Evolutionary conservation across 2,888 invertebrate genomes (phyloP).

Genomic region (Tineola bisselliella): DNA sequence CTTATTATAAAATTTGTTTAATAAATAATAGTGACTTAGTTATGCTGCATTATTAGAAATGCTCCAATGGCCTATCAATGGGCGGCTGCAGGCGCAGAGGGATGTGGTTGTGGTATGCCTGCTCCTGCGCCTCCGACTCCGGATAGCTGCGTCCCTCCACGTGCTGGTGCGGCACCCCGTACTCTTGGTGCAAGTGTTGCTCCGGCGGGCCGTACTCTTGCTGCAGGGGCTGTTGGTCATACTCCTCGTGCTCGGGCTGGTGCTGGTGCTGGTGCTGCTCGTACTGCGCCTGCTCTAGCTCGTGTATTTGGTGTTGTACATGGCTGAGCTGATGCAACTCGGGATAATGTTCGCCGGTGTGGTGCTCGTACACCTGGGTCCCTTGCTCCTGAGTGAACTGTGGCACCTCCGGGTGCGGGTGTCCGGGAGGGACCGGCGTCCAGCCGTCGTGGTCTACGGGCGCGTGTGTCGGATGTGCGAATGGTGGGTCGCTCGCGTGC

Average conservation of each 20-base stretch:
- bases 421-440: conserved; percentile 16
- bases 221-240: conserved; percentile 33
- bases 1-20: not conserved
- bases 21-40: not conserved
- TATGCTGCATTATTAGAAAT: conserved; percentile 35
- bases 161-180: conserved; percentile 21
- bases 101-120: conserved; percentile 53
- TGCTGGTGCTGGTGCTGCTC: conserved; percentile 46
- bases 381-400: conserved; percentile 7
- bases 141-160: conserved; percentile 42
- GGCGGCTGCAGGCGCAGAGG: conserved; percentile 55
- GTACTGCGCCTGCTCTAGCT: conserved; percentile 3
- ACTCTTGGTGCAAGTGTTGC: conserved; percentile 23
- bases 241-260: conserved; percentile 23
- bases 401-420: not conserved
- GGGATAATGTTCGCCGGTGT: conserved; percentile 27
- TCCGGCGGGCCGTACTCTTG: conserved; percentile 11
- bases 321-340: conserved; percentile 21
- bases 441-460: conserved; percentile 21
- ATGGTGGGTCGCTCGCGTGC: too few species aligned
- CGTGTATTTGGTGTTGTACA: conserved; percentile 10
- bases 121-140: conserved; percentile 22
- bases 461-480: conserved; percentile 24
- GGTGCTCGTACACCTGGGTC: conserved; percentile 50
- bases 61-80: conserved; percentile 51